Base-by-base conservation (phyloP, 2,113 vertebrate species). In the Psittacula cyanocephala region DNA sequence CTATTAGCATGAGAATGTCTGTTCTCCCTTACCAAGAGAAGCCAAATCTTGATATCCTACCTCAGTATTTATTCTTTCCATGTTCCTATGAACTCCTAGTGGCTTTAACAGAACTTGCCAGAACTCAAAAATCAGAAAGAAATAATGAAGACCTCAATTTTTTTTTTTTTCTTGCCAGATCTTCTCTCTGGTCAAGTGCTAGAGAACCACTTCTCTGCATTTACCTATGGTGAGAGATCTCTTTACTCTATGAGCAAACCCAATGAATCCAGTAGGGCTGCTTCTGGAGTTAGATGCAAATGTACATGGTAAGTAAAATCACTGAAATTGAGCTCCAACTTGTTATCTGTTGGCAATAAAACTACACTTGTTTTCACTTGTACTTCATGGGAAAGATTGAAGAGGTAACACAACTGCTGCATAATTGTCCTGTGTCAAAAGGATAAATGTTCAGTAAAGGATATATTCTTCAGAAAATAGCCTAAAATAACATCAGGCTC, bases 71-170 rank as follows among this genome's bases (percentile, higher is more conserved):
- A 63, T 68, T 64, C 69, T 10, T 10, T 79, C 10, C 10, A 39
- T 3, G 29, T 33, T 88, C 49, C 11, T 27, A 35, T 8, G 16
- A 65, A 39, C 47, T 71, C 28, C 47, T 57, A 23, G 12, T 19
- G 25, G 33, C 8, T 62, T 74, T 53, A 91, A 13, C 60, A 81
- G 22, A 89, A 59, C 16, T 55, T 53, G 7, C 13, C 44, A 55
- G 11, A 81, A 86, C 7, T 68, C 23, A 71, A 75, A 88, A 43
- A 52, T 37, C 4, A 14, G n/a, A 77, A 86, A 60, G 3, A 71
- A 75, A 71, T 24, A 1, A 70, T 4, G 0, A 67, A 68, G 39
- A 69, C 1, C 3, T 33, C 12, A 7, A 0, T 39, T 69, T 77
- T 59, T 68, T 78, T 68, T 78, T 14, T 79, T 14, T 33, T 31